Conservation (phyloP, 2,888 invertebrate species). For the Scaptodrosophila latifasciaeformis region DNA sequence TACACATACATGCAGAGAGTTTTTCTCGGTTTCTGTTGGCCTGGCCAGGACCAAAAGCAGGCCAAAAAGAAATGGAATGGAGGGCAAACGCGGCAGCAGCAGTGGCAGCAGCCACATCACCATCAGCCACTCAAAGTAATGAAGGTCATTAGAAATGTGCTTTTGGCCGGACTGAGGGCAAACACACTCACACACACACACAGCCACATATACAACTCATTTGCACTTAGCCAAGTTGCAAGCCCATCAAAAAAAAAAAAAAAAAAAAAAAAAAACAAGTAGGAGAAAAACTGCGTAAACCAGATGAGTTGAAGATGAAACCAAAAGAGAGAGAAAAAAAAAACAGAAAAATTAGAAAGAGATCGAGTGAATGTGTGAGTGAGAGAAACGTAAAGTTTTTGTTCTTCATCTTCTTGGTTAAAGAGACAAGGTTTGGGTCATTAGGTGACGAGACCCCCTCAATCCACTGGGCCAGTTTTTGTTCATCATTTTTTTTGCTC, state of each 20-base stretch:
- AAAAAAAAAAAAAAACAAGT: too few species aligned
- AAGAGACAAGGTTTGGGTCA: constrained; percentile 37
- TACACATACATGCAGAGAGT: not conserved
- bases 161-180: constrained; percentile 2
- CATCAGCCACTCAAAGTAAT: constrained; percentile 57
- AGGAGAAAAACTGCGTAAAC: constrained; percentile 38
- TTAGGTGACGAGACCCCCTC: constrained; percentile 51
- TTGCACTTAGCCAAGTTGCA: constrained; percentile 44
- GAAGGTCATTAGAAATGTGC: constrained; percentile 65
- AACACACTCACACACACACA: constrained; percentile 20
- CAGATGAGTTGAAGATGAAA: constrained; percentile 39
- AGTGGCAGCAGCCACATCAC: not conserved
- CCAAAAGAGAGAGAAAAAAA: constrained; percentile 26
- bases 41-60: constrained; percentile 19
- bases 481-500: not conserved
- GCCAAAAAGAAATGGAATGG: constrained; percentile 12
- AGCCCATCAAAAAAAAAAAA: constrained; percentile 8
- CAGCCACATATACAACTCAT: constrained; percentile 44
- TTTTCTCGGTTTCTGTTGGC: constrained; percentile 23
- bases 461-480: not conserved
- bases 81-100: not conserved
- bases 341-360: constrained; percentile 7
- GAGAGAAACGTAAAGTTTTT: not conserved
- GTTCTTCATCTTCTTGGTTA: not conserved
- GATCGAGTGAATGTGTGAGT: not conserved